Evolutionary conservation across 2,888 invertebrate species (phyloP).

Genomic region (Andrena marginata): DNA sequence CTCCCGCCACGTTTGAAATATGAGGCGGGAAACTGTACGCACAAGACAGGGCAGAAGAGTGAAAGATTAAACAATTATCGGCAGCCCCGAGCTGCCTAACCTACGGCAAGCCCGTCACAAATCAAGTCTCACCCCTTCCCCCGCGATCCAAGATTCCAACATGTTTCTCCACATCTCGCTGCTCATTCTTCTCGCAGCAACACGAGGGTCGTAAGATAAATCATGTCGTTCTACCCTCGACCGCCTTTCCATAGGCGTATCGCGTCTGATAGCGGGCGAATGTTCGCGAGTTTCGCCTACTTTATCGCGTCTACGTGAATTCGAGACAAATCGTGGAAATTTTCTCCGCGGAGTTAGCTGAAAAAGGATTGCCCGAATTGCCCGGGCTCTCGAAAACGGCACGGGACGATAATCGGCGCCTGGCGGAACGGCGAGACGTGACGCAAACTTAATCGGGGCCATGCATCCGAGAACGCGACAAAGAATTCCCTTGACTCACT

Average conservation of each 20-base stretch:
- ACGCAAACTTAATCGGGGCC: slow-evolving; percentile 9
- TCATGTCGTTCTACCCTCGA: slow-evolving; percentile 40
- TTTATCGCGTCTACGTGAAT: slow-evolving; percentile 49
- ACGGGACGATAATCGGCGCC: slow-evolving; percentile 17
- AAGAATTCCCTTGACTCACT: slow-evolving; percentile 8
- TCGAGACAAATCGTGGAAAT: slow-evolving; percentile 44
- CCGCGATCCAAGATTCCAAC: not conserved
- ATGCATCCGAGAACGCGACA: not conserved
- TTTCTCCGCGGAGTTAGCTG: not conserved
- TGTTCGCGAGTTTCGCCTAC: slow-evolving; percentile 23
- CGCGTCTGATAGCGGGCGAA: slow-evolving; percentile 26
- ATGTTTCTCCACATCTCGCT: not conserved
- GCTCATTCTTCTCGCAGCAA: slow-evolving; percentile 23
- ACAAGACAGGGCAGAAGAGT: too few relatives aligned
- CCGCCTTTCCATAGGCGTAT: not conserved
- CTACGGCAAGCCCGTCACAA: not conserved
- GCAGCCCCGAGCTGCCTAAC: not conserved
- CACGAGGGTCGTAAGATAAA: slow-evolving; percentile 49
- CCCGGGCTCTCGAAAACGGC: not conserved
- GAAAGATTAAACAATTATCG: slow-evolving; percentile 13
- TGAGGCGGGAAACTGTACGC: not conserved
- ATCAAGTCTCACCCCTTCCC: not conserved
- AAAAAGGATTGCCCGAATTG: slow-evolving; percentile 24
- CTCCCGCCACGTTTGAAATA: not conserved
- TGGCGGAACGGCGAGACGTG: slow-evolving; percentile 27